Evolutionary conservation across 2,113 vertebrate species (phyloP), one percentile per base, ranked within the genome.

Genomic region (Halichoeres trimaculatus): DNA sequence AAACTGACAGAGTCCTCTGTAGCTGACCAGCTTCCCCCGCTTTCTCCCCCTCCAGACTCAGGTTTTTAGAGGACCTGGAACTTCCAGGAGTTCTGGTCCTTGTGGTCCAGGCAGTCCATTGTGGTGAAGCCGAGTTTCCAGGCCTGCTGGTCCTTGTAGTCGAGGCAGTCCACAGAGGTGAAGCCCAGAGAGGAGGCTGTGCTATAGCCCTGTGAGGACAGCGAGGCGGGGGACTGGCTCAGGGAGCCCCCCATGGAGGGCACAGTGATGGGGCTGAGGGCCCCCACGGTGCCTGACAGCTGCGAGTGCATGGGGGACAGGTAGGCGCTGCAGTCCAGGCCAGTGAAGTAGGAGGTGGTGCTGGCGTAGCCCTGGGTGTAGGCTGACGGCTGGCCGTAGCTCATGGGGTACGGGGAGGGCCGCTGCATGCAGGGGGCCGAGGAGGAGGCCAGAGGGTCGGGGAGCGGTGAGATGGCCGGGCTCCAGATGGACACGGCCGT

Each of bases 41-140:
- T 76, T 53, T 62, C 48, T 34, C n/a, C n/a, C n/a, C n/a, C n/a
- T n/a, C 7, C 6, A 41, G 61, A 74, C 70, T 61, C n/a, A 4
- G 1, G 68, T 65, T 30, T 62, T 78, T 94, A 96, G 89, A 96
- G 94, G 69, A 96, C 95, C 89, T 96, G 95, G 91, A 96, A 96
- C 76, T 96, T 95, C 94, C 95, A 95, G 77, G 95, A 94, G 88
- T 93, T 95, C 62, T 95, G 95, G 57, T 95, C 95, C 85, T 95
- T 96, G 91, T 96, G 95, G 70, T 96, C 95, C 91, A 96, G 91
- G 81, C 95, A 96, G 88, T 96, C 95, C 70, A 95, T 90, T 16
- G 94, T 89, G 52, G 91, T 94, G 91, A 96, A 96, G 80, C 94
- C 94, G 76, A 96, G 92, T 88, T 96, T 96, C 95, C 95, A 96